A percentile compares a stretch with the other conserved stretches of the same genome.
Conservation (phyloP, 1,140 invertebrate genomes). For the Conopomorpha cramerella region DNA sequence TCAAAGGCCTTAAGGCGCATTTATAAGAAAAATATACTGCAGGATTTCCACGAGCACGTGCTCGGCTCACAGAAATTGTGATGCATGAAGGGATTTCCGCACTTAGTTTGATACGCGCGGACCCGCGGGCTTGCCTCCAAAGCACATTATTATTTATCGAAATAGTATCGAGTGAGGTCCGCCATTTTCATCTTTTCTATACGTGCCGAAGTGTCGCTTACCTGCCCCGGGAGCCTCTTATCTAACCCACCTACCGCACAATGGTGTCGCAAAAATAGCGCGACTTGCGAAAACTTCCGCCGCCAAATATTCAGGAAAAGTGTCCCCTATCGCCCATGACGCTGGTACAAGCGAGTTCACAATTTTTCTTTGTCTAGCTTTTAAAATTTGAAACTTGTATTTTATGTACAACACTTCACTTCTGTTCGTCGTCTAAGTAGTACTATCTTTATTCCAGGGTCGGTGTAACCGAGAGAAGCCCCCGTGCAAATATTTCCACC, state of each 20-base stretch:
- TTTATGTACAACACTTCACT: too few species aligned
- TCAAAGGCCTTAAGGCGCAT: constrained; percentile 16
- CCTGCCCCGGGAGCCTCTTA: constrained; percentile 12
- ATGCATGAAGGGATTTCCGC: constrained; percentile 30
- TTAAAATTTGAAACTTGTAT: not conserved
- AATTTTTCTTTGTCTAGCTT: not conserved
- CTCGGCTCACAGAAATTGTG: constrained; percentile 25
- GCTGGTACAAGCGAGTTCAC: too few species aligned
- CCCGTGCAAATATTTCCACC: constrained; percentile 99
- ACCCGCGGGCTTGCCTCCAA: constrained; percentile 9
- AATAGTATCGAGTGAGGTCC: constrained; percentile 26
- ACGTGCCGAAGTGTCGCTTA: constrained; percentile 13
- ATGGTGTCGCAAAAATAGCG: constrained; percentile 5
- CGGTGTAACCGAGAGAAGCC: constrained; percentile 99
- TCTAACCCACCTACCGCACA: constrained; percentile 10
- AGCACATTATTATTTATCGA: constrained; percentile 26
- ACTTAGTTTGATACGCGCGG: constrained; percentile 17
- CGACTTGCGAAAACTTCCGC: not conserved
- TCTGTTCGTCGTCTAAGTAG: too few species aligned
- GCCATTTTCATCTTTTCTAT: constrained; percentile 17
- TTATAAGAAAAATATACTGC: constrained; percentile 33
- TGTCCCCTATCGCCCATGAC: too few species aligned
- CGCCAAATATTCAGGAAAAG: too few species aligned
- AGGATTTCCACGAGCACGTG: constrained; percentile 29
- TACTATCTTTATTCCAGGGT: constrained; percentile 73